Evolutionary conservation across 23 tunicate genomes (phyloP), one percentile per base, ranked within the genome.

Genomic region (Phallusia fumigata): DNA sequence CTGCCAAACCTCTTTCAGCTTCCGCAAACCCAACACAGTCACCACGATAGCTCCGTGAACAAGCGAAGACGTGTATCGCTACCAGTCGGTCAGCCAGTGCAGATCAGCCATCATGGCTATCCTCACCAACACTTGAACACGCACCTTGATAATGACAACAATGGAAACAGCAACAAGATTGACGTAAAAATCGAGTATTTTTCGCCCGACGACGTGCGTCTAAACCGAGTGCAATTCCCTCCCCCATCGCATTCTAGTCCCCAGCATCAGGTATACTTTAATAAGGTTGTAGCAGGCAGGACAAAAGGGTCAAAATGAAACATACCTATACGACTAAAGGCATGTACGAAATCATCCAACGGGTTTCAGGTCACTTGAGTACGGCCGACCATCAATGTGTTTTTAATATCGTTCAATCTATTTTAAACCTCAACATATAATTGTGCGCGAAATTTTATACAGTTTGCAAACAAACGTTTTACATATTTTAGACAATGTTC

Each of bases 151-250:
- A 58, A 58, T 58, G 5, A 22, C 69, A 58, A 58, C 69, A 40
- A 40, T 10, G 47, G 47, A n/a, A 18, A 51, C 28, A 13, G 69
- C 69, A 36, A 77, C 52, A 28, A 45, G 35, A 77, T 33, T 36
- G 80, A 77, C 32, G 80, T 77, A 19, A 77, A 77, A 77, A 77
- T 77, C 6, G 80, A 77, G 80, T 77, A 77, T 36, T 77, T 45
- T 28, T 36, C 80, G 35, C 80, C 47, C 16, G 50, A 77, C 80
- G 69, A 58, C 13, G 69, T 58, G 15, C 26, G 69, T 1, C 69
- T 58, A 21, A 22, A 24, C 28, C 69, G 69, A 5, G 69, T 58
- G 28, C 8, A 58, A 58, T 58, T 58, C 28, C 16, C 58, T 51
- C n/a, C 47, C 47, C 69, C 69, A 3, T 24, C 26, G 28, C 69